Evolutionary conservation across 2,797 vertebrate genomes (phyloP).

Genomic region (Alfaro cultratus): DNA sequence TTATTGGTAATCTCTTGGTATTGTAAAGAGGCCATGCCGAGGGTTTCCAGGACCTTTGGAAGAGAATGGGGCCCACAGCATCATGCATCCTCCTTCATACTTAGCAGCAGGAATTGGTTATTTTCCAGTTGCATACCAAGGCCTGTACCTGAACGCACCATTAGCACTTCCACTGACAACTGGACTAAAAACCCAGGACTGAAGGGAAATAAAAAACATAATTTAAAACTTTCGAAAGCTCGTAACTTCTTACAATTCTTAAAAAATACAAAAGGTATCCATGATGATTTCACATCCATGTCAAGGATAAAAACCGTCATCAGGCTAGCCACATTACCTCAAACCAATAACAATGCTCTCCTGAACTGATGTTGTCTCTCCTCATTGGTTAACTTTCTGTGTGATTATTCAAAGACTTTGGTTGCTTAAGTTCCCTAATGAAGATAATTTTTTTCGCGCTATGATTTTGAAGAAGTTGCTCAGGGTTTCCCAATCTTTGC

Average conservation of each 20-base stretch:
- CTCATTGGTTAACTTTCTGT: background rate
- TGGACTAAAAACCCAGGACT: too few relatives aligned
- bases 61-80: background rate
- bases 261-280: too few relatives aligned
- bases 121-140: background rate
- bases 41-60: background rate
- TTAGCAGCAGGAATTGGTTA: background rate
- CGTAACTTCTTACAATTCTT: too few relatives aligned
- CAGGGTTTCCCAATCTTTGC: slow-evolving; percentile 18
- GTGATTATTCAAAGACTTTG: slow-evolving; percentile 20
- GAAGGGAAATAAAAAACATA: too few relatives aligned
- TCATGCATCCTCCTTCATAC: background rate
- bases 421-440: slow-evolving; percentile 33
- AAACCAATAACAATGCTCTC: background rate
- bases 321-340: background rate
- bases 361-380: background rate
- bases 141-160: background rate
- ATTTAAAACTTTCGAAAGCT: too few relatives aligned
- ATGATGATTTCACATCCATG: background rate
- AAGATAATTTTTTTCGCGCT: slow-evolving; percentile 10
- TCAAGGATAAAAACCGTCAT: background rate
- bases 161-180: too few relatives aligned
- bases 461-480: slow-evolving; percentile 54
- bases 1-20: background rate
- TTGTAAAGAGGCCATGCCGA: background rate